Evolutionary conservation across 1,140 invertebrate species (phyloP).

Genomic region (Drosophila albomicans): DNA sequence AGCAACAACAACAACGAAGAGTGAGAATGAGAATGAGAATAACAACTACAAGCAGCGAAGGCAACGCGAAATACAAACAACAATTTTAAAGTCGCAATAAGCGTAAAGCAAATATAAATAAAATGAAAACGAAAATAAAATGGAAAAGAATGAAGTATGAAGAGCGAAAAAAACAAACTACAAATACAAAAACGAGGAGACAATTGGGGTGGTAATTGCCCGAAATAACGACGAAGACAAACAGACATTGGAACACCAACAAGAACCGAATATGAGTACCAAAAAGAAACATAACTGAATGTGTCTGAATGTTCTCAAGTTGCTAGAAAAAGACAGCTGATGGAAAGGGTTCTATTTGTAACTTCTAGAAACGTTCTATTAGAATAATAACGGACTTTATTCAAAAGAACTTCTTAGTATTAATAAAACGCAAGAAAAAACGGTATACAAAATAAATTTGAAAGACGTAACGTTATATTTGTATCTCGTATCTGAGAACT

Average conservation of each 20-base stretch:
- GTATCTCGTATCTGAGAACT: too few species aligned
- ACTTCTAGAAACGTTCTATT: too few species aligned
- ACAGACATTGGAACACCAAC: background rate
- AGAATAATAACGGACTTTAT: too few species aligned
- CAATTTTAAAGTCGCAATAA: constrained; percentile 78
- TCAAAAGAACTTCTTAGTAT: too few species aligned
- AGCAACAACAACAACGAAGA: too few species aligned
- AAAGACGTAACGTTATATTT: too few species aligned
- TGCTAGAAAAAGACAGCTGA: too few species aligned
- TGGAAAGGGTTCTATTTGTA: too few species aligned
- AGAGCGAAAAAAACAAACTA: constrained; percentile 10
- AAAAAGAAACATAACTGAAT: background rate
- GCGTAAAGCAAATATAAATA: constrained; percentile 70
- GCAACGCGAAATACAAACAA: constrained; percentile 53
- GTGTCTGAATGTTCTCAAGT: background rate
- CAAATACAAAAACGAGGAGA: constrained; percentile 40
- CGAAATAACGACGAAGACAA: constrained; percentile 21
- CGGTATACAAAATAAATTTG: too few species aligned
- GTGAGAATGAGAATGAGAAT: background rate
- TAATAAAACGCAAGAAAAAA: too few species aligned
- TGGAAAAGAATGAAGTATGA: constrained; percentile 26
- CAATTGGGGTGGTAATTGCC: constrained; percentile 72
- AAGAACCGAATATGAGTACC: too few species aligned
- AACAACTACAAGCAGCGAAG: constrained; percentile 1
- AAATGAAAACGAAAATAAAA: constrained; percentile 44